A percentile compares a stretch with the other conserved stretches of the same genome.
phyloP scores from a whole-genome alignment of 2,113 vertebrate species.

The Eurystomus gularis region DNA sequence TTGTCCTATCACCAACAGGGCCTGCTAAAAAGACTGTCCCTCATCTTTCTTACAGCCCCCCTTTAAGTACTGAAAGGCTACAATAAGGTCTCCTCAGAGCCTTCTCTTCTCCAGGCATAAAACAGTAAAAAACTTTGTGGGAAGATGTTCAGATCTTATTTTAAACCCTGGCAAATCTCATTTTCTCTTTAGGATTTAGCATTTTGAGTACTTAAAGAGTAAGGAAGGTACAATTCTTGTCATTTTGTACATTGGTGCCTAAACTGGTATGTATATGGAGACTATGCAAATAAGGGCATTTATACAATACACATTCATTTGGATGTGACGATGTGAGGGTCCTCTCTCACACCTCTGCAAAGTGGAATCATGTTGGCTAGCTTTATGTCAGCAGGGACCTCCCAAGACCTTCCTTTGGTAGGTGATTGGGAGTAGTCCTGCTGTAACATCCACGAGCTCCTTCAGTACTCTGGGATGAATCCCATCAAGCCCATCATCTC shows the following conservation, averaged over 20 bases:
- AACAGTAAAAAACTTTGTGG: not conserved
- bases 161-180: not conserved
- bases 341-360: not conserved
- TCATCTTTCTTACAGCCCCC: not conserved
- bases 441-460: not conserved
- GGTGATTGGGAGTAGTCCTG: not conserved
- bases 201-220: not conserved
- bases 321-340: not conserved
- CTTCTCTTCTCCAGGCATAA: not conserved
- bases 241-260: not conserved
- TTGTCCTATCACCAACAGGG: too few relatives aligned
- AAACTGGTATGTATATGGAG: not conserved
- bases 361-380: fast-evolving
- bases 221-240: not conserved
- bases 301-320: not conserved
- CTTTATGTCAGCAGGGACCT: not conserved
- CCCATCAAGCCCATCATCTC: not conserved
- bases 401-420: not conserved
- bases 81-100: not conserved
- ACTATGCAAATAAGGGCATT: not conserved
- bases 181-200: not conserved
- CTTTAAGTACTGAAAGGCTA: not conserved
- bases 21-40: too few relatives aligned
- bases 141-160: not conserved
- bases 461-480: not conserved